These are phyloP conservation scores for Rhegmatorhina hoffmannsi DNA, from an alignment of 2,113 vertebrate genomes.

Conservation along the genomic window DNA sequence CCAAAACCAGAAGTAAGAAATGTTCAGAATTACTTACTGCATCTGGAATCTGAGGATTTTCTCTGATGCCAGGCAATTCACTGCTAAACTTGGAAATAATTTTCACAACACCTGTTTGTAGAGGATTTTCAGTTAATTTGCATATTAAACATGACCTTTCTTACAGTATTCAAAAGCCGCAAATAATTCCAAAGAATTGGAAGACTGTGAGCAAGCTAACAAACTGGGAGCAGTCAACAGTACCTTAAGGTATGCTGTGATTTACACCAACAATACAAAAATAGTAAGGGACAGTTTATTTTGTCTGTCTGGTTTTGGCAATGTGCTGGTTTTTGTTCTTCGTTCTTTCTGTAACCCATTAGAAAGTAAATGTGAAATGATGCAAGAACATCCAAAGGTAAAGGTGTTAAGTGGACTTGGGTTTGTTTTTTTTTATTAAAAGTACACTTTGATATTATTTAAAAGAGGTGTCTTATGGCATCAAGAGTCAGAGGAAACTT, in stretches of 20 bases:
- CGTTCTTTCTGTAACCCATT: neutral
- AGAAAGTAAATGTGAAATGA: constrained; percentile 3
- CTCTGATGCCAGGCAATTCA: neutral
- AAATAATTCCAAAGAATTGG: constrained; percentile 77
- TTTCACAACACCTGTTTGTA: neutral
- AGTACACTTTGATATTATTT: neutral
- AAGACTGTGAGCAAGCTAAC: constrained; percentile 90
- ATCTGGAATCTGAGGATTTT: neutral
- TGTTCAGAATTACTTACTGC: neutral
- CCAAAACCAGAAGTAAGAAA: neutral
- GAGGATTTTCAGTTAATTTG: neutral
- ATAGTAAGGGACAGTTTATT: neutral
- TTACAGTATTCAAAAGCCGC: constrained; percentile 84
- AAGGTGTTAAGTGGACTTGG: neutral
- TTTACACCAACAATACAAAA: constrained; percentile 11
- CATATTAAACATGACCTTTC: constrained; percentile 10
- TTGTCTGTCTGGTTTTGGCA: constrained; percentile 2
- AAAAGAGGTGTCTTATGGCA: neutral
- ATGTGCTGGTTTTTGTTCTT: neutral
- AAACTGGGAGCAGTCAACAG: constrained; percentile 94
- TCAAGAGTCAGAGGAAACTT: neutral
- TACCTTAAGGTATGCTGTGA: constrained; percentile 87
- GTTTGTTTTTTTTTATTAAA: neutral
- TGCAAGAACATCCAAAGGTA: neutral
- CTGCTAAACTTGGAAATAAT: neutral